Evolutionary conservation across 1,140 invertebrate species (phyloP).

Genomic region (Drosophila leontia): DNA sequence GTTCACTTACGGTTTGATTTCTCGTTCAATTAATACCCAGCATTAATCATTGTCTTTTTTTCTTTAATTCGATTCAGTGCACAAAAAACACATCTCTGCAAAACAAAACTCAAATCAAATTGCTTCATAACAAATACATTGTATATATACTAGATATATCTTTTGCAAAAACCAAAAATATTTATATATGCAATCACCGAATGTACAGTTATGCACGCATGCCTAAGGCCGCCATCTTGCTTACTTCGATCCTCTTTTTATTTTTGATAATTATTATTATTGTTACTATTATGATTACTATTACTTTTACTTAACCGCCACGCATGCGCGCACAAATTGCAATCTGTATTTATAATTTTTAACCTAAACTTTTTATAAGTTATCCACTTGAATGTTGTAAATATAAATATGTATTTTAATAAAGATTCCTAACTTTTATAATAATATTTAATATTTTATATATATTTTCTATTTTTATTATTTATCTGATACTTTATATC

Average conservation of each 20-base stretch:
- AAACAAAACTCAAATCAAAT: conserved; percentile 7
- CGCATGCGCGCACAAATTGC: conserved; percentile 48
- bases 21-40: conserved; percentile 28
- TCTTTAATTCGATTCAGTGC: conserved; percentile 28
- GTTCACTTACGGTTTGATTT: conserved; percentile 36
- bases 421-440: neutral
- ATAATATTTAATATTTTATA: neutral
- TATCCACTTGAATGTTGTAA: neutral
- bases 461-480: too few species aligned
- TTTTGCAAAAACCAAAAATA: conserved; percentile 5
- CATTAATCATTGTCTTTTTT: conserved; percentile 36
- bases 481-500: neutral
- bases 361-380: neutral
- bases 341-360: conserved; percentile 7
- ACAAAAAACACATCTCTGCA: conserved; percentile 12
- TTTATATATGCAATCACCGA: conserved; percentile 25
- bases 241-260: conserved; percentile 9
- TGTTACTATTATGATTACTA: neutral
- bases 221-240: conserved; percentile 43
- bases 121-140: conserved; percentile 12
- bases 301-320: conserved; percentile 12
- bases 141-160: conserved; percentile 7
- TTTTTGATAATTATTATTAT: neutral
- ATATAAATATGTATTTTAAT: neutral
- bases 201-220: conserved; percentile 64